These are phyloP conservation scores for Cyprinodon variegatus DNA, from an alignment of 2,113 vertebrate species.

Conservation along the genomic window DNA sequence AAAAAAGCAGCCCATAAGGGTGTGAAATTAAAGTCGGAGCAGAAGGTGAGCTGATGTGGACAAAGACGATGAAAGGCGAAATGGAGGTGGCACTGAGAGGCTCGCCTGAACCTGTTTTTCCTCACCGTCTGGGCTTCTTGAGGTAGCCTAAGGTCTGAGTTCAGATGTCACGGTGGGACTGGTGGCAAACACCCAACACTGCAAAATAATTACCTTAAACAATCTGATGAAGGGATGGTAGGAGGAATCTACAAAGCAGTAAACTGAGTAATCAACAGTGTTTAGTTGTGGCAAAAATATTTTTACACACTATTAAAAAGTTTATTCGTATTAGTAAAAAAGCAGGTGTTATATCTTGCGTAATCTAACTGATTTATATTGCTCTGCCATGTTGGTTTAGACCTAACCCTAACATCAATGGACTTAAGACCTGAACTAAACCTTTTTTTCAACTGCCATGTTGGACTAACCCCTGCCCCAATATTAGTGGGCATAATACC, in stretches of 20 bases:
- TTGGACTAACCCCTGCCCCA: no score
- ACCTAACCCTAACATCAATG: no score
- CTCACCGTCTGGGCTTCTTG: neutral
- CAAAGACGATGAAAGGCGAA: slow-evolving; percentile 19
- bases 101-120: neutral
- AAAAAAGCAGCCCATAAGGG: slow-evolving; percentile 24
- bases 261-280: neutral
- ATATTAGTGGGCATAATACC: no score
- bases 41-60: slow-evolving; percentile 40
- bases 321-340: neutral
- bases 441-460: no score
- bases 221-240: neutral
- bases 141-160: slow-evolving; percentile 26
- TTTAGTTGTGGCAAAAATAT: neutral
- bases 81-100: neutral
- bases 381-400: no score
- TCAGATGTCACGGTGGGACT: slow-evolving; percentile 16
- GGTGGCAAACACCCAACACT: slow-evolving; percentile 1
- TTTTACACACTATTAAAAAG: neutral
- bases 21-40: slow-evolving; percentile 68
- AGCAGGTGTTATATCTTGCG: neutral
- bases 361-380: no score
- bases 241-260: neutral
- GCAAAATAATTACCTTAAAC: slow-evolving; percentile 11
- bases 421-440: no score